Percentiles rank a stretch among this genome's conserved stretches.
Conservation (phyloP, 2,797 vertebrate genomes). For the Cossypha polioptera region DNA sequence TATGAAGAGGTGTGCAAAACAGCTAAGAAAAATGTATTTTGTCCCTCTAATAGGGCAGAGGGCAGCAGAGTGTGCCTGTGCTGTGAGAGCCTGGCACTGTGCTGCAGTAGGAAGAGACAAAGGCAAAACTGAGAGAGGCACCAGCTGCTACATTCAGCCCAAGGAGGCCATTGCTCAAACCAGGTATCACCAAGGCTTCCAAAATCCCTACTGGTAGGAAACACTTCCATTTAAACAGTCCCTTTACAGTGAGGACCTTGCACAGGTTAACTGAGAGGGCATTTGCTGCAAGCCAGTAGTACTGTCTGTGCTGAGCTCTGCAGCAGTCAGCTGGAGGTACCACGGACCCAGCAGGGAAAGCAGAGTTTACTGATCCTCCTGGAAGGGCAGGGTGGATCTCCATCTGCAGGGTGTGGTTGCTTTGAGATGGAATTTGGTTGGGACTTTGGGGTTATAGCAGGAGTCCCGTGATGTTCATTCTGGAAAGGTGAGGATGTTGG, state of each 20-base stretch:
- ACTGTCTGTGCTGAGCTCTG: background rate
- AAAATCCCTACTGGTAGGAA: background rate
- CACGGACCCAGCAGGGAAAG: background rate
- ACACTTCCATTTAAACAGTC: background rate
- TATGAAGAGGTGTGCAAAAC: background rate
- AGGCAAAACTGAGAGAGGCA: background rate
- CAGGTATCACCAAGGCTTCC: background rate
- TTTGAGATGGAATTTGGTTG: constrained; percentile 43
- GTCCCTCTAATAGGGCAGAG: background rate
- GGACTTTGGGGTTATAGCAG: background rate
- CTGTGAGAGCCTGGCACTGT: background rate
- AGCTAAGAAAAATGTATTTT: background rate
- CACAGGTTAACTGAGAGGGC: background rate
- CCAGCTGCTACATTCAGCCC: background rate
- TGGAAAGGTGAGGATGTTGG: constrained; percentile 20
- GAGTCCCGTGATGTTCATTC: background rate
- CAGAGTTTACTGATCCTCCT: background rate
- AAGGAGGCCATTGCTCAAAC: background rate
- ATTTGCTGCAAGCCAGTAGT: background rate
- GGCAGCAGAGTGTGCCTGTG: background rate
- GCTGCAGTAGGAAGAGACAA: background rate
- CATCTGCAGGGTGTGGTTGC: constrained; percentile 21
- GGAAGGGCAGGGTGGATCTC: constrained; percentile 27
- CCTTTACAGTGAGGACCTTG: background rate
- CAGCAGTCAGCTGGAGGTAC: background rate